These are phyloP conservation scores for Calliopsis andreniformis DNA, from an alignment of 1,140 invertebrate species.

Conservation along the genomic window DNA sequence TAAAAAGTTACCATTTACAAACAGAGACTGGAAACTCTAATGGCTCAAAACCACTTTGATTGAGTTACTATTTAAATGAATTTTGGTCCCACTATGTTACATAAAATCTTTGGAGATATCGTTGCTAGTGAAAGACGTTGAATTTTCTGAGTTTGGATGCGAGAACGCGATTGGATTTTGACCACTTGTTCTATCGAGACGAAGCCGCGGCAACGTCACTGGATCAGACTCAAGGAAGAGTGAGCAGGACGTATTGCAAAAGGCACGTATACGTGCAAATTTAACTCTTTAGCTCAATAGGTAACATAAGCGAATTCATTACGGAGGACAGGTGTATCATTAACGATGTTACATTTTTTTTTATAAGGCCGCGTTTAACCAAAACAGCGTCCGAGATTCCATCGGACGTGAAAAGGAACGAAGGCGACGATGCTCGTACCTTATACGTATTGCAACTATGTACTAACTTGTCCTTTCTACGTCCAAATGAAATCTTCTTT, in stretches of 20 bases:
- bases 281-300: constrained; percentile 66
- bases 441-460: constrained; percentile 43
- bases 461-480: constrained; percentile 56
- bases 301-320: constrained; percentile 70
- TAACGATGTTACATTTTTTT: constrained; percentile 63
- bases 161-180: neutral
- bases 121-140: neutral
- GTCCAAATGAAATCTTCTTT: constrained; percentile 50
- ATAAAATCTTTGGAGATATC: too few relatives aligned
- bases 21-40: too few relatives aligned
- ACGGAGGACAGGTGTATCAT: constrained; percentile 71
- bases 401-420: constrained; percentile 36
- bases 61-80: too few relatives aligned
- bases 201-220: constrained; percentile 74
- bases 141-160: neutral
- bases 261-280: constrained; percentile 8
- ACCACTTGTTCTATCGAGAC: constrained; percentile 34
- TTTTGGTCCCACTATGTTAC: too few relatives aligned
- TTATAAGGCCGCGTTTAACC: constrained; percentile 40
- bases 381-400: constrained; percentile 32
- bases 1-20: too few relatives aligned
- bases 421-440: constrained; percentile 53
- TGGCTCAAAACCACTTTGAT: too few relatives aligned
- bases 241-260: constrained; percentile 44
- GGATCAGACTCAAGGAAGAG: constrained; percentile 64